Percentiles rank a stretch among this genome's conserved stretches.
Conservation (phyloP, 2,113 vertebrate genomes). For the Columbina picui region DNA sequence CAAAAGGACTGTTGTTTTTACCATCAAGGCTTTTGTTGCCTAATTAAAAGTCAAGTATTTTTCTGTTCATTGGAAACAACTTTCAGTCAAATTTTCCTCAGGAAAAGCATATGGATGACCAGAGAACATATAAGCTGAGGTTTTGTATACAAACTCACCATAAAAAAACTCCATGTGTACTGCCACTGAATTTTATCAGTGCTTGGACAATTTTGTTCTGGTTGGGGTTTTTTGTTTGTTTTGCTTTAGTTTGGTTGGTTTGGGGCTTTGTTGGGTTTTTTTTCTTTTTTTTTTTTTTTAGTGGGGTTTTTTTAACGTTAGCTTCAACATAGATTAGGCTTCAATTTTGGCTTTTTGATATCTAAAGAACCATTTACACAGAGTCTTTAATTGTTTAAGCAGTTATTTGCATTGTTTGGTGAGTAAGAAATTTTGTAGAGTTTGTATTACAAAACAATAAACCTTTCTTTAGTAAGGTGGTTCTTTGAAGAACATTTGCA, state of each 20-base stretch:
- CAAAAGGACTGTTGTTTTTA: background rate
- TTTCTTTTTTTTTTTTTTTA: too few relatives aligned
- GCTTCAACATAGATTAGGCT: background rate
- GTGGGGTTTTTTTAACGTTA: background rate
- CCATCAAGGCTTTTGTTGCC: background rate
- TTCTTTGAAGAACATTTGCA: background rate
- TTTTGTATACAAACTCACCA: background rate
- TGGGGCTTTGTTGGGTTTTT: too few relatives aligned
- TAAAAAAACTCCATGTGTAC: background rate
- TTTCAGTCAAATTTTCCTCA: background rate
- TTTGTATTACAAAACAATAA: background rate
- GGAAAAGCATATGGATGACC: background rate
- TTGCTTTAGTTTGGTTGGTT: too few relatives aligned
- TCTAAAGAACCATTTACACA: background rate
- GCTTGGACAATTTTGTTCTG: background rate
- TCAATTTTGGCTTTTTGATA: background rate
- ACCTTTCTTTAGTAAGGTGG: background rate
- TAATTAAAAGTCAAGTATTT: background rate
- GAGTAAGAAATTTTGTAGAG: background rate
- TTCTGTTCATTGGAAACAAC: background rate
- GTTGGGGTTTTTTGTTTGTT: too few relatives aligned
- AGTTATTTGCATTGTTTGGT: background rate
- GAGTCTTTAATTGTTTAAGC: background rate
- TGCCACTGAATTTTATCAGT: background rate
- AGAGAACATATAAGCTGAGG: background rate